Percentiles rank a stretch among this genome's conserved stretches.
phyloP scores from a whole-genome alignment of 1,140 invertebrate species.

The Caenorhabditis latens region DNA sequence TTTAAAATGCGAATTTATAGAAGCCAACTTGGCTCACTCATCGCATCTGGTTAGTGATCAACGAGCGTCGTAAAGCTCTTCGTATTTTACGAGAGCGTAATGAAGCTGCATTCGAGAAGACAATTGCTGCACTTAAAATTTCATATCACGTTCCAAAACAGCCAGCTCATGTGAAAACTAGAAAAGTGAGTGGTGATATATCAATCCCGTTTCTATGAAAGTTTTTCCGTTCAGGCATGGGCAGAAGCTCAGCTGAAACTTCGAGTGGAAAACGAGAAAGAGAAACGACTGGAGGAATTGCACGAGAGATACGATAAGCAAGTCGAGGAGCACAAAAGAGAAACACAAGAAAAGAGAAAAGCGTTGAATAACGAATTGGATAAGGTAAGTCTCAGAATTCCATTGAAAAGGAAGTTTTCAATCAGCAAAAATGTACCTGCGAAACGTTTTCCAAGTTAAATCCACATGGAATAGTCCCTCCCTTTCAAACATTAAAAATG shows the following conservation, averaged over 20 bases:
- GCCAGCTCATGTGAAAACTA: slow-evolving; percentile 65
- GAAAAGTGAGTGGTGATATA: slow-evolving; percentile 55
- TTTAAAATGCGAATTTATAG: background rate
- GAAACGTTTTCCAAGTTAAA: no score
- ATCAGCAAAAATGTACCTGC: no score
- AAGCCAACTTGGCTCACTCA: slow-evolving; percentile 73
- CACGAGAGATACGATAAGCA: slow-evolving; percentile 65
- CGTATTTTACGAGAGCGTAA: slow-evolving; percentile 73
- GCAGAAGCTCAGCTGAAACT: slow-evolving; percentile 70
- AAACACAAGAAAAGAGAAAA: slow-evolving; percentile 59
- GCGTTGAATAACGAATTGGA: slow-evolving; percentile 60
- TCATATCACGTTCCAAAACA: slow-evolving; percentile 73
- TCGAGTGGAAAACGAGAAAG: slow-evolving; percentile 74
- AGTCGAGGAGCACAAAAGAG: slow-evolving; percentile 57
- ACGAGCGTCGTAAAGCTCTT: slow-evolving; percentile 72
- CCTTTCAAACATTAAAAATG: background rate
- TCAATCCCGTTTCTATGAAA: background rate
- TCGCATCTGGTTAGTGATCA: slow-evolving; percentile 70
- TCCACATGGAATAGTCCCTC: background rate
- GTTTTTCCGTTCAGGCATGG: slow-evolving; percentile 65
- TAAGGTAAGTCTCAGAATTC: slow-evolving; percentile 40
- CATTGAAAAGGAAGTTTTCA: background rate
- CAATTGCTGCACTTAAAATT: slow-evolving; percentile 73
- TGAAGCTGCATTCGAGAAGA: slow-evolving; percentile 69
- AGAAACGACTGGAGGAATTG: slow-evolving; percentile 70